A percentile compares a stretch with the other conserved stretches of the same genome.
Conservation (phyloP, 2,797 vertebrate genomes). For the Siniperca obscura region DNA sequence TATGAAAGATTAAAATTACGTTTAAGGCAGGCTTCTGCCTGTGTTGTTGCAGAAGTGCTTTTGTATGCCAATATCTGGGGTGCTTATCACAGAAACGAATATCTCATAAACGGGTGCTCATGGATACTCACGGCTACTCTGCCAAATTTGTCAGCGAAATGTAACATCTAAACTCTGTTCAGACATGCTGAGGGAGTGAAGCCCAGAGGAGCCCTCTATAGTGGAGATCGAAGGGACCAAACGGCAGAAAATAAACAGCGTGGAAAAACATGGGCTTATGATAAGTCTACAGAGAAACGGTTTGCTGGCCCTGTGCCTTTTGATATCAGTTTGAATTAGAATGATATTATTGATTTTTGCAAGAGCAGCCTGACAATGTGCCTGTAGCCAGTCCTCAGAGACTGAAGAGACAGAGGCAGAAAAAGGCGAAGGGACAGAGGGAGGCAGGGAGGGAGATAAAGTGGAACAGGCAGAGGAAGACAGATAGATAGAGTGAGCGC, state of each 20-base stretch:
- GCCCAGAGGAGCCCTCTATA: constrained; percentile 66
- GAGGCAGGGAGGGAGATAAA: constrained; percentile 59
- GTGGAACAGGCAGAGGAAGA: constrained; percentile 51
- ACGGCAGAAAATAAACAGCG: constrained; percentile 65
- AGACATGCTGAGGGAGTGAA: constrained; percentile 53
- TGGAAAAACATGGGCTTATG: constrained; percentile 75
- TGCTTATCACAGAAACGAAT: constrained; percentile 63
- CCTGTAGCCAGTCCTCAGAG: constrained; percentile 69
- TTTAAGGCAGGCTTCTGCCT: constrained; percentile 64
- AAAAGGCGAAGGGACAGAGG: constrained; percentile 59
- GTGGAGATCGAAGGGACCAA: constrained; percentile 68
- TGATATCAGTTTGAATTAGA: constrained; percentile 82
- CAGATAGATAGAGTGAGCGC: constrained; percentile 38
- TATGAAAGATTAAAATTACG: constrained; percentile 73
- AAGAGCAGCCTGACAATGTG: constrained; percentile 66
- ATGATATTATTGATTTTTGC: constrained; percentile 81
- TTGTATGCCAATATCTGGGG: constrained; percentile 62
- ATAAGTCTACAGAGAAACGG: constrained; percentile 72
- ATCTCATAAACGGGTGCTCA: constrained; percentile 55
- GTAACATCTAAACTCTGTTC: constrained; percentile 63
- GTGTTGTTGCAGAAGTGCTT: constrained; percentile 52
- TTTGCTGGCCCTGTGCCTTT: constrained; percentile 74
- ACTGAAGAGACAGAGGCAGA: constrained; percentile 62
- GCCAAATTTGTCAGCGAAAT: constrained; percentile 66
- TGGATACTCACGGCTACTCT: constrained; percentile 50